Base-by-base conservation (phyloP, 92 coral and sea anemone genomes). In the Isaurus tuberculatus region DNA sequence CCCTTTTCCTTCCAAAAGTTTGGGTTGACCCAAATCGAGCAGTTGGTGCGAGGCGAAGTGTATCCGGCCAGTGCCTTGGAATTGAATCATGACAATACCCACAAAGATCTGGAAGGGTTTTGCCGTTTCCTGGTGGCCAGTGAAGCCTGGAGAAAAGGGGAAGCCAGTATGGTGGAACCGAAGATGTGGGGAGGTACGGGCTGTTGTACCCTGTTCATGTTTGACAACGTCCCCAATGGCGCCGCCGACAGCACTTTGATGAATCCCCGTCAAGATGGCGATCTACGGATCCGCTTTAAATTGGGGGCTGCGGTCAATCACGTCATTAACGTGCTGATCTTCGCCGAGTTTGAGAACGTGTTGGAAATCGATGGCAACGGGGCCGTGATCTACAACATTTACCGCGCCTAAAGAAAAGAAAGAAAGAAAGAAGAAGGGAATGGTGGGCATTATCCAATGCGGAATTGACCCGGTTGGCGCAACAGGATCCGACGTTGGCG, bases 291-390 rank as follows among this genome's bases (percentile, higher is more conserved):
- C 83, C 28, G 28, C 11, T 80, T 80, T 80, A 80, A 80, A 66
- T 80, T 80, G 85, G 85, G 85, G 61, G 77, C 85, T 11, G 85
- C 85, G 37, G 0, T 80, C 77, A 65, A 80, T 40, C 43, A 10
- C 16, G 85, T 80, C 77, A 33, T 80, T 65, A 80, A 36, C 23
- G 75, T 64, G 75, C 0, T 80, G 33, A 60, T 66, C 42, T 80
- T 37, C 2, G 85, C 77, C 85, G 85, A 80, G 85, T 80, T 79
- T 27, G 77, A 80, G 77, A 65, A 65, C 61, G 85, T 65, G 85
- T 7, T 32, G 37, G 71, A 30, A 4, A 58, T 60, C 29, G 71
- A 58, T 1, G 49, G 49, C 49, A 79, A 79, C 75, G 86, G 86
- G 27, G 75, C 73, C 0, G 86, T 81, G 19, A 37, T 81, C 25